Evolutionary conservation across 2,888 invertebrate genomes (phyloP), one percentile per base, ranked within the genome.

Genomic region (Mesorhabditis spiculigera): DNA sequence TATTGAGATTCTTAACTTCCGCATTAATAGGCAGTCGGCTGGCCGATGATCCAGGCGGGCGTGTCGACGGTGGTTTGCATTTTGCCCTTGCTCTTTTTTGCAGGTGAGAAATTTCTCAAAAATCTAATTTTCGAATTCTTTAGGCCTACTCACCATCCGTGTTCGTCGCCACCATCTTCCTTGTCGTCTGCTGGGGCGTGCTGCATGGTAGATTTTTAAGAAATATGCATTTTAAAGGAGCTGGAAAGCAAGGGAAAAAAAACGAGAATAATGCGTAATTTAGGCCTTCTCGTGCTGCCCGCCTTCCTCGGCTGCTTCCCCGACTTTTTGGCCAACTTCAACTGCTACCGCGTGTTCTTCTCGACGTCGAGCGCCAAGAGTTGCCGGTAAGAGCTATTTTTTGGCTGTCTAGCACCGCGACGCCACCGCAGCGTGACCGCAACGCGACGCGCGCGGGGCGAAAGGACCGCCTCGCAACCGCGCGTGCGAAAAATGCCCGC

Each of bases 31-130:
- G 74, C 78, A 5, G 82, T 85, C 43, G 84, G 80, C 43, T 85
- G 84, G 84, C 85, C 85, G 10, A 85, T 85, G 85, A 68, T 83
- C 4, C 84, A 85, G 73, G 82, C 84, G 13, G 83, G 82, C n/a
- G 75, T 81, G 6, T 75, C 80, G 5, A 84, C 84, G 42, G 77
- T 82, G 44, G 78, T 83, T 66, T 84, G 84, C 71, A 81, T 85
- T 68, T 71, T 82, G 13, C 84, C 84, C 41, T 68, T 84, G 42
- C 71, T 81, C 42, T 78, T 80, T n/a, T 72, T 72, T 80, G 58
- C 75, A 80, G 75, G 80, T 79, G 64, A 10, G n/a, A 50, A 13
- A n/a, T 16, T 63, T 63, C 8, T 63, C 28, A 63, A 63, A 13
- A 50, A 50, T 50, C 58, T 45, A 63, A 45, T 28, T 28, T 28